Evolutionary conservation across 2,113 vertebrate species (phyloP).

Genomic region (Tetrao urogallus): DNA sequence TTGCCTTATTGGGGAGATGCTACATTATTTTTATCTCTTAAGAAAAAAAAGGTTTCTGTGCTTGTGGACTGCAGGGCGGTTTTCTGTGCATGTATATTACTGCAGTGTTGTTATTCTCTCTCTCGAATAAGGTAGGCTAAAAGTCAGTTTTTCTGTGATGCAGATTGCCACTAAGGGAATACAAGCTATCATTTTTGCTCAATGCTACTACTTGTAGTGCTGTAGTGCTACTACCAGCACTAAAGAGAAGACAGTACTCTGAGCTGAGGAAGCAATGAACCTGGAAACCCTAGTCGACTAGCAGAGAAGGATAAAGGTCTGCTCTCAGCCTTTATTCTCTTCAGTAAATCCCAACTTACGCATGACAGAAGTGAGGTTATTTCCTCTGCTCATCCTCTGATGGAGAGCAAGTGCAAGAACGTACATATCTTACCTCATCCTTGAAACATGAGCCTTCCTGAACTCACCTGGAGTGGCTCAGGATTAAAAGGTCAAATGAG

Average conservation of each 20-base stretch:
- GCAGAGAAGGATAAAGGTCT: neutral
- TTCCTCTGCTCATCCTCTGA: neutral
- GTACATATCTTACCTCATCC: neutral
- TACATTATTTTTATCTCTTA: neutral
- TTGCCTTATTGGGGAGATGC: neutral
- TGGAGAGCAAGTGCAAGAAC: neutral
- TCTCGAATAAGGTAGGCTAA: neutral
- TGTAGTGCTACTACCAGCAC: neutral
- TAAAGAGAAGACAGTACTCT: neutral
- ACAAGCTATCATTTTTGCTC: neutral
- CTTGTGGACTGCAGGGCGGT: neutral
- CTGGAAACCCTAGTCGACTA: neutral
- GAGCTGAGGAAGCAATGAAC: neutral
- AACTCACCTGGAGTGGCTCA: neutral
- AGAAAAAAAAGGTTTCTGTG: neutral
- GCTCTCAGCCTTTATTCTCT: neutral
- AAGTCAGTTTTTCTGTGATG: neutral
- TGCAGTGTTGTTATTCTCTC: neutral
- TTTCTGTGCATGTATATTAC: neutral
- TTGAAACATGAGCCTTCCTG: neutral
- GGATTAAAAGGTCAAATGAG: neutral
- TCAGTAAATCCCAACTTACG: neutral
- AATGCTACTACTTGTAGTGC: neutral
- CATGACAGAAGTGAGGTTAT: neutral
- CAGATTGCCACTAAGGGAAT: neutral